A percentile compares a stretch with the other conserved stretches of the same genome.
These are phyloP conservation scores for Melitaea athalia DNA, from an alignment of 2,888 invertebrate species.

Conservation along the genomic window DNA sequence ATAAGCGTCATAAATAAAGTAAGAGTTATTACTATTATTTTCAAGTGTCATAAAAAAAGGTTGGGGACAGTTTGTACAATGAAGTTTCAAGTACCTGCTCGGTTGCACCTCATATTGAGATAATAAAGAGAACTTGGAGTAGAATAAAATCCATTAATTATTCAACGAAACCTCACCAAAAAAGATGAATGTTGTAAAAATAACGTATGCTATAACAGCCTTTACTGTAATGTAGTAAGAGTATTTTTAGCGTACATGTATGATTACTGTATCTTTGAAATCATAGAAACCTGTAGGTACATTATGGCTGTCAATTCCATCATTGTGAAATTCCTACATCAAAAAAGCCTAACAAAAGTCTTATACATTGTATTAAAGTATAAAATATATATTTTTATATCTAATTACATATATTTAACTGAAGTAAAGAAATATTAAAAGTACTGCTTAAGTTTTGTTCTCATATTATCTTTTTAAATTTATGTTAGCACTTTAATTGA, in stretches of 20 bases:
- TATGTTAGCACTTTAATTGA: too few relatives aligned
- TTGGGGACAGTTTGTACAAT: slow-evolving; percentile 25
- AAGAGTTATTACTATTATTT: slow-evolving; percentile 6
- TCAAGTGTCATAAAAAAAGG: slow-evolving; percentile 24
- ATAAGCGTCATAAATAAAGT: slow-evolving; percentile 10
- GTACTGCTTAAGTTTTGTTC: too few relatives aligned
- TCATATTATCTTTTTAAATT: too few relatives aligned
- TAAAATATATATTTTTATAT: too few relatives aligned
- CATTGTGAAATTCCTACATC: too few relatives aligned
- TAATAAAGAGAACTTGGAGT: slow-evolving; percentile 20
- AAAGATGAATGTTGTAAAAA: slow-evolving; percentile 1
- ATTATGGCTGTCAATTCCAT: background rate
- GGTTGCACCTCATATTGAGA: slow-evolving; percentile 6
- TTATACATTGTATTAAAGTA: too few relatives aligned
- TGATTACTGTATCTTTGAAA: background rate
- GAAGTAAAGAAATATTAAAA: too few relatives aligned
- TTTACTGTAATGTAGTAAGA: slow-evolving; percentile 1
- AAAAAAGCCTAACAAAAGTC: too few relatives aligned
- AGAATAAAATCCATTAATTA: slow-evolving; percentile 19
- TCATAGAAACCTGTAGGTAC: background rate
- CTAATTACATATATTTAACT: too few relatives aligned
- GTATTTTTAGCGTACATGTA: background rate
- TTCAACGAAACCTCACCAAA: slow-evolving; percentile 7
- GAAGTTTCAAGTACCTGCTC: slow-evolving; percentile 32
- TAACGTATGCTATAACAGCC: slow-evolving; percentile 2